Evolutionary conservation across 1,140 invertebrate genomes (phyloP), one percentile per base, ranked within the genome.

Genomic region (Cotesia typhae): DNA sequence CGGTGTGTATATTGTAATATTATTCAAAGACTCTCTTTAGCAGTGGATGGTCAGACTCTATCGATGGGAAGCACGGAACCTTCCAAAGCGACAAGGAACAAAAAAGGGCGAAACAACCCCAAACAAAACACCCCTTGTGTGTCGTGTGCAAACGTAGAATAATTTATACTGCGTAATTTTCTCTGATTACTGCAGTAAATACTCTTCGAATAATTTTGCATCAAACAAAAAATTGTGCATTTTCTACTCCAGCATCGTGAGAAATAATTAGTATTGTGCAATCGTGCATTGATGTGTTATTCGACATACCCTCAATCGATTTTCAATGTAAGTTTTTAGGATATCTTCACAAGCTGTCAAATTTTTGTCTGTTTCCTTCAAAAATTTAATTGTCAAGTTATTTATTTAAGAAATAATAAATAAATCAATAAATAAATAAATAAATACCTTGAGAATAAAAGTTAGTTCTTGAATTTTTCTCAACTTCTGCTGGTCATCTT

Each of bases 281-380:
- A 36, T 9, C 20, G 59, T 10, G 14, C 4, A 4, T 35, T 61
- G 14, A 28, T 35, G 10, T 36, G 10, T 74, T 55, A 9, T 72
- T 38, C 17, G 10, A 76, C 78, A 20, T 82, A 84, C 82, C 81
- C 79, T 74, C 4, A 79, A 63, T 66, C 77, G 76, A 63, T 77
- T 82, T 36, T 75, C 73, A 52, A 82, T 73, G 20, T 84, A 84
- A 37, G 74, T 65, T 28, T 76, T 63, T 52, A 84, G 55, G 68
- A 84, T 81, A 72, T 82, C 78, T 67, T 84, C 82, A 69, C 82
- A 84, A n/a, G 76, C 69, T 9, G 79, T 81, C 55, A 84, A 74
- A 63, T 84, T 84, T 66, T 74, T 74, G 37, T 84, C 81, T 4
- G 80, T 83, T 20, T 82, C 81, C 82, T 84, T n/a, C 75, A 70